Evolutionary conservation across 2,797 vertebrate genomes (phyloP).

Genomic region (Helicolenus hilgendorfi): DNA sequence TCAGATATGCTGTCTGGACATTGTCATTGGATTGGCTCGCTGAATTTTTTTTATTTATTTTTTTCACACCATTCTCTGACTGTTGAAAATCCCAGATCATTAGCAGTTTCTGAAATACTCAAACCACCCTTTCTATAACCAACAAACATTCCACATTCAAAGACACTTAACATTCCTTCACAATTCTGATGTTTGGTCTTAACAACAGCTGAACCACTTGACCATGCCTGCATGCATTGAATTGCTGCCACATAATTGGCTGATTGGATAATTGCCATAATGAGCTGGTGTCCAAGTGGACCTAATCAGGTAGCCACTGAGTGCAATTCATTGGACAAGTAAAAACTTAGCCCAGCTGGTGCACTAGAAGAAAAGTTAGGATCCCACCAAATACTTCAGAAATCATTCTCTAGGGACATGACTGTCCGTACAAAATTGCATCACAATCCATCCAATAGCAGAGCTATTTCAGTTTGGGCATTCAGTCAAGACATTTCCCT

Average conservation of each 20-base stretch:
- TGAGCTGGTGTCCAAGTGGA: neutral
- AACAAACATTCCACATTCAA: neutral
- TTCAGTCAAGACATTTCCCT: neutral
- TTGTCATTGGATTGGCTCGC: neutral
- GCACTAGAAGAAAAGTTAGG: no score
- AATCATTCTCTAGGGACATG: no score
- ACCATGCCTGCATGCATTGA: no score
- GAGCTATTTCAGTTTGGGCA: neutral
- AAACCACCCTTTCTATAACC: neutral
- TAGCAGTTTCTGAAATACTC: rapidly evolving
- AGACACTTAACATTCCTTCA: neutral
- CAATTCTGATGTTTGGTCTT: no score
- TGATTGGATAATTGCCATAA: no score
- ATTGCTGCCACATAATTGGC: no score
- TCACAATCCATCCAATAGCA: neutral
- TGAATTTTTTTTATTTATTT: neutral
- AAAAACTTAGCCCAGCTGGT: no score
- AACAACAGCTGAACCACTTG: no score
- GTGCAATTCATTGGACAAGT: no score
- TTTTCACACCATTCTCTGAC: neutral
- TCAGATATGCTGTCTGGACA: neutral
- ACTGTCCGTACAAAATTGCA: neutral
- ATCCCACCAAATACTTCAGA: no score
- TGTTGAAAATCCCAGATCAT: no score
- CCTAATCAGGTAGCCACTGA: neutral